Evolutionary conservation across 2,113 vertebrate species (phyloP), one percentile per base, ranked within the genome.

Genomic region (Antennarius striatus): DNA sequence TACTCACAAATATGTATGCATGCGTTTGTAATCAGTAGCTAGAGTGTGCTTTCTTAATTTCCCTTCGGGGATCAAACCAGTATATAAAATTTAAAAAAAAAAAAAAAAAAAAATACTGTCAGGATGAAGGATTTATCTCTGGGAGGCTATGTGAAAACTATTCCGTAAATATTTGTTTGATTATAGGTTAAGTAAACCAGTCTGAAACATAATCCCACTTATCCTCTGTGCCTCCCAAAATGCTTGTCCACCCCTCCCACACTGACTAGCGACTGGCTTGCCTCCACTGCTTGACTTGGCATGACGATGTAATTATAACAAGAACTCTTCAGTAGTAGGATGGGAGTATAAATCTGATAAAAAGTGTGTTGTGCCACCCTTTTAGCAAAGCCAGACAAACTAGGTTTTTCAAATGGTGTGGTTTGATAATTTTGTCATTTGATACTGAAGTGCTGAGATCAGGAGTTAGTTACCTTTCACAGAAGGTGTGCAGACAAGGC

Each of bases 401-500:
- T 53, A 68, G 16, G 51, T 15, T 28, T 6, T 51, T 46, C 17
- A 68, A 45, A 66, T 6, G 8, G 56, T 10, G 51, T 30, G 29
- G 55, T 17, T 45, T 32, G 6, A 55, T 16, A 56, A 30, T 40
- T 68, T 40, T 43, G 59, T 7, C 45, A 1, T 29, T 50, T 45
- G 6, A 54, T n/a, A 56, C 8, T 55, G 39, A 32, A 15, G 29
- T 14, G 43, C 17, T 53, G 5, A 43, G 30, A 8, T 50, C 4
- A 61, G 52, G 63, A 16, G 56, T 28, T 22, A 86, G 49, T 92
- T 91, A 98, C 96, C 95, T 95, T 88, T 98, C 95, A 30, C 96
- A 98, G 93, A 98, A 98, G 84, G 96, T 98, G 86, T 98, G 96
- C 73, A 98, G 93, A 68, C 96, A 98, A 63, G 96, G 96, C 60